Percentiles rank a stretch among this genome's conserved stretches.
phyloP scores from a whole-genome alignment of 53 echinoderm and acorn worm species.

The Temnopleurus reevesii region DNA sequence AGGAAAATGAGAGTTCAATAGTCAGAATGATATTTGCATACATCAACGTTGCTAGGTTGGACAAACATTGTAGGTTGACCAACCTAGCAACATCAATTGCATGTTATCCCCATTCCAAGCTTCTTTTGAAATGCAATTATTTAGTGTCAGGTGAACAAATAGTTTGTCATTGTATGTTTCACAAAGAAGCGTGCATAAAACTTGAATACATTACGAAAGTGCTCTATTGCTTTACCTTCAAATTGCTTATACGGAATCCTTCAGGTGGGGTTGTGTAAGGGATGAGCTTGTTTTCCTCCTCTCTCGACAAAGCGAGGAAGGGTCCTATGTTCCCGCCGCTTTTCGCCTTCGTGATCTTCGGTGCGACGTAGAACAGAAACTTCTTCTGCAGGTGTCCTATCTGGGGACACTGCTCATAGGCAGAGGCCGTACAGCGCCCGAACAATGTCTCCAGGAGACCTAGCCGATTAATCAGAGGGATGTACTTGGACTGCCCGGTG shows the following conservation, averaged over 20 bases:
- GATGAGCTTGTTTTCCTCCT: background rate
- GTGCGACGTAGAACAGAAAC: conserved; percentile 9
- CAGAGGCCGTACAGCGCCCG: background rate
- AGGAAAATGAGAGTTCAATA: too few relatives aligned
- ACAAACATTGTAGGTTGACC: too few relatives aligned
- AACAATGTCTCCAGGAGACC: background rate
- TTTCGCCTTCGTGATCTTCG: conserved; percentile 5
- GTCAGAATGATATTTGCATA: too few relatives aligned
- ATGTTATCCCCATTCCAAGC: too few relatives aligned
- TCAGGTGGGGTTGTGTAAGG: conserved; percentile 28
- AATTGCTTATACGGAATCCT: background rate
- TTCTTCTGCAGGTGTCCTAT: conserved; percentile 17
- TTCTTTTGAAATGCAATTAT: too few relatives aligned
- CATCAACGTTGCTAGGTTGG: too few relatives aligned
- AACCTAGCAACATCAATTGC: too few relatives aligned
- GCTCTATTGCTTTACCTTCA: too few relatives aligned
- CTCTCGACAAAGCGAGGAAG: background rate
- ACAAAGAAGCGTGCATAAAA: too few relatives aligned
- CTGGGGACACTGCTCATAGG: background rate
- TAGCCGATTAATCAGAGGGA: conserved; percentile 40
- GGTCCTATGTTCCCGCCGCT: background rate
- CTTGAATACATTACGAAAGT: too few relatives aligned
- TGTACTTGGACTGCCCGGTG: conserved; percentile 65
- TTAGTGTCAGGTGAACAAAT: too few relatives aligned
- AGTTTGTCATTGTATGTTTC: too few relatives aligned